Conservation (phyloP, 2,113 vertebrate species). For the Sinosuthora webbiana region DNA sequence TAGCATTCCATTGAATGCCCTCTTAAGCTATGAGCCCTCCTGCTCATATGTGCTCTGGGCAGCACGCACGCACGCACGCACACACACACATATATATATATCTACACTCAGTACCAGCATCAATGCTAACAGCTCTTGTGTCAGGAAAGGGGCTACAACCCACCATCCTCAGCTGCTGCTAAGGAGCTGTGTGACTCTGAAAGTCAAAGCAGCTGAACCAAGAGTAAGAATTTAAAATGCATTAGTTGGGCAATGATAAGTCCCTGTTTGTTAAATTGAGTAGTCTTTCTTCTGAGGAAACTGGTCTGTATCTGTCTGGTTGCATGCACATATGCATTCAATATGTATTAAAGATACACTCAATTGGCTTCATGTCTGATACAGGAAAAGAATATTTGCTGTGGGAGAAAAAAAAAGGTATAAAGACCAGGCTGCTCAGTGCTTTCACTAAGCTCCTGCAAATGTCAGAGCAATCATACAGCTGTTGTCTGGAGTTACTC, state of each 20-base stretch:
- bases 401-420: not conserved
- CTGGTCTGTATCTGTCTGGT: not conserved
- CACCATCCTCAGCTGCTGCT: not conserved
- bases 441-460: not conserved
- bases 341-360: not conserved
- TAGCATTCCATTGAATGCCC: not conserved
- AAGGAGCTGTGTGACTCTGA: not conserved
- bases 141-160: not conserved
- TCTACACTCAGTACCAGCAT: not conserved
- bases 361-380: not conserved
- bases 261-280: not conserved
- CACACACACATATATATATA: too few relatives aligned
- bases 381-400: not conserved
- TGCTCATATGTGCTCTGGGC: not conserved
- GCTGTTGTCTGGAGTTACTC: not conserved
- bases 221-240: not conserved
- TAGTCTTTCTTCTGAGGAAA: not conserved
- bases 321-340: not conserved
- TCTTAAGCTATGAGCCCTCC: not conserved
- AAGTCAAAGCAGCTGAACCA: not conserved
- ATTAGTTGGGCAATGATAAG: not conserved
- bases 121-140: not conserved
- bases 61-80: rapidly evolving
- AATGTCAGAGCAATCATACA: not conserved
- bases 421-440: not conserved